Evolutionary conservation across 2,113 vertebrate species (phyloP).

Genomic region (Todiramphus saurophagus): DNA sequence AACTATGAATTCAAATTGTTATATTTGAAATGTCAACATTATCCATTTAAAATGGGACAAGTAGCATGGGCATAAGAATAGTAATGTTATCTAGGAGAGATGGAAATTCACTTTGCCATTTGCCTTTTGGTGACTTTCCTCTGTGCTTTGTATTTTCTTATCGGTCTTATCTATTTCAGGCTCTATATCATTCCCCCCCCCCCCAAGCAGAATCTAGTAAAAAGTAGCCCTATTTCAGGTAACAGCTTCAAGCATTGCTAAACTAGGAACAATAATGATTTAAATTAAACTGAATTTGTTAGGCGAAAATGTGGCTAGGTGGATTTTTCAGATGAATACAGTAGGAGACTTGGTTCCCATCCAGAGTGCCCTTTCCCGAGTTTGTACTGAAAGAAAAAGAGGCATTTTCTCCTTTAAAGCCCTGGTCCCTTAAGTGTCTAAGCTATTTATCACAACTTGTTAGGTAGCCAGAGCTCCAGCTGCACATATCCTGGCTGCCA

Average conservation of each 20-base stretch:
- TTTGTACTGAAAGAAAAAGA: not conserved
- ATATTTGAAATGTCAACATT: not conserved
- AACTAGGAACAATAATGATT: not conserved
- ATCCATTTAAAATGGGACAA: not conserved
- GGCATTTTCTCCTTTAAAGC: not conserved
- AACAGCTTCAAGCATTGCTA: not conserved
- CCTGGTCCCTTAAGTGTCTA: not conserved
- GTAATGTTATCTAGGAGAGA: not conserved
- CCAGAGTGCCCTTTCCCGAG: not conserved
- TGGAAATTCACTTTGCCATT: not conserved
- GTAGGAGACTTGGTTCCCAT: not conserved
- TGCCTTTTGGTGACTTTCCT: not conserved
- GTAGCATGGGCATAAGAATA: not conserved
- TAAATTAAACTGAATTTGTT: not conserved
- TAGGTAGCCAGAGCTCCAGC: not conserved
- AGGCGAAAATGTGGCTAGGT: not conserved
- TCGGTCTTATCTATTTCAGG: not conserved
- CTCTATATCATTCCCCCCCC: not conserved
- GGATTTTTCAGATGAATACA: not conserved
- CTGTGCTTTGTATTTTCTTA: not conserved
- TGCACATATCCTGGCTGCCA: not conserved
- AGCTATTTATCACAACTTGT: slow-evolving; percentile 8
- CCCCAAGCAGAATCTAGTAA: not conserved
- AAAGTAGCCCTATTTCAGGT: not conserved
- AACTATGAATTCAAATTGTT: not conserved